A percentile compares a stretch with the other conserved stretches of the same genome.
Conservation (phyloP, 2,888 invertebrate species). For the Petrolisthes cinctipes region DNA sequence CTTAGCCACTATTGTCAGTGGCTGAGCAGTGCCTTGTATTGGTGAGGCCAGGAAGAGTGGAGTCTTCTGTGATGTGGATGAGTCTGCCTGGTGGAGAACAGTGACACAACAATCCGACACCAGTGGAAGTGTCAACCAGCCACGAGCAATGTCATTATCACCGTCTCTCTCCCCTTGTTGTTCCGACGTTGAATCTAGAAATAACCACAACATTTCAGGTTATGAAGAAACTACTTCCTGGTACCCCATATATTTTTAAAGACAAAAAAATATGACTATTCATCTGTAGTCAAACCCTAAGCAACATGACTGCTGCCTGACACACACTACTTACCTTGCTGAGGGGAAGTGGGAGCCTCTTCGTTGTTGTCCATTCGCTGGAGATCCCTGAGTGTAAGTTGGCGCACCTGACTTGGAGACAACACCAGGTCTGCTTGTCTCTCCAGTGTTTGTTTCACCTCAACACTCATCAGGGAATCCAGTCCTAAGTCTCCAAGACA, state of each 20-base stretch:
- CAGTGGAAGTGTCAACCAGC: constrained; percentile 75
- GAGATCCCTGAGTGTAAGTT: constrained; percentile 83
- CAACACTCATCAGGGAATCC: constrained; percentile 99
- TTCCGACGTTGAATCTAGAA: neutral
- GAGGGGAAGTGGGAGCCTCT: neutral
- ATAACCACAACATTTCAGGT: no score
- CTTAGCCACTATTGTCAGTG: constrained; percentile 80
- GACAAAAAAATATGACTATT: no score
- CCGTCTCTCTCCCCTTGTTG: constrained; percentile 21
- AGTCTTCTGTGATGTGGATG: constrained; percentile 66
- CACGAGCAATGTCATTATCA: constrained; percentile 66
- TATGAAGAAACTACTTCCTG: no score
- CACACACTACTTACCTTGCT: neutral
- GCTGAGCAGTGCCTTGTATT: constrained; percentile 86
- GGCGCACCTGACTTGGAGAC: constrained; percentile 90
- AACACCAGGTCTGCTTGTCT: constrained; percentile 91
- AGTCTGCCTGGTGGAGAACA: constrained; percentile 72
- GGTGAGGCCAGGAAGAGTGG: constrained; percentile 79
- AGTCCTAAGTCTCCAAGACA: constrained; percentile 95
- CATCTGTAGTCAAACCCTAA: no score
- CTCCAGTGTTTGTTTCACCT: constrained; percentile 96
- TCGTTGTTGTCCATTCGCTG: constrained; percentile 73
- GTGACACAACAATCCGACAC: constrained; percentile 82
- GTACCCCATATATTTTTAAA: no score
- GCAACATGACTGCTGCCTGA: no score